Evolutionary conservation across 2,797 vertebrate genomes (phyloP).

Genomic region (Telmatherina bonti): DNA sequence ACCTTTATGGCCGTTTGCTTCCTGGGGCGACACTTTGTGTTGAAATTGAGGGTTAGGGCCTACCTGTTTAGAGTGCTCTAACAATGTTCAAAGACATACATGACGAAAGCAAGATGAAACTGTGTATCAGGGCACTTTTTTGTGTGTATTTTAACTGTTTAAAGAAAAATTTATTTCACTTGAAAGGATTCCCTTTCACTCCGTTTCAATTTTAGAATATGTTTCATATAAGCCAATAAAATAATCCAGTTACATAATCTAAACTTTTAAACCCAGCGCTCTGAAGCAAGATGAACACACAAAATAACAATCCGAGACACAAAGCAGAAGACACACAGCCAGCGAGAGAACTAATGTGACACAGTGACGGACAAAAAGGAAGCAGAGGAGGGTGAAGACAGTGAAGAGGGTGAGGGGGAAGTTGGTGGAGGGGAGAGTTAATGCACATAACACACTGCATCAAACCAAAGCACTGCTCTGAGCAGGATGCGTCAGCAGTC

Average conservation of each 20-base stretch:
- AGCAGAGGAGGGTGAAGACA: constrained; percentile 47
- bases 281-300: background rate
- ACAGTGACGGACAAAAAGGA: constrained; percentile 51
- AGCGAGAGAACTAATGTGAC: constrained; percentile 38
- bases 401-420: constrained; percentile 46
- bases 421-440: constrained; percentile 70
- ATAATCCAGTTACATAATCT: background rate
- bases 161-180: constrained; percentile 4
- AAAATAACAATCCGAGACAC: background rate
- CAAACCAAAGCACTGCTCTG: constrained; percentile 87
- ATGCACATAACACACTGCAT: constrained; percentile 88
- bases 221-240: background rate
- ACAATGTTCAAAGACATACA: constrained; percentile 43
- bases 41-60: constrained; percentile 65
- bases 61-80: constrained; percentile 58
- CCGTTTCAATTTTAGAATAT: background rate
- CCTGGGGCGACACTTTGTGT: constrained; percentile 63
- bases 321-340: constrained; percentile 8
- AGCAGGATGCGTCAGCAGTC: constrained; percentile 91
- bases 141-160: background rate
- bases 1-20: constrained; percentile 70
- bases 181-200: background rate
- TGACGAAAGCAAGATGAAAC: background rate
- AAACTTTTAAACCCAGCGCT: constrained; percentile 7
- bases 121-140: background rate